Evolutionary conservation across 2,113 vertebrate genomes (phyloP).

Genomic region (Leptodactylus fuscus): DNA sequence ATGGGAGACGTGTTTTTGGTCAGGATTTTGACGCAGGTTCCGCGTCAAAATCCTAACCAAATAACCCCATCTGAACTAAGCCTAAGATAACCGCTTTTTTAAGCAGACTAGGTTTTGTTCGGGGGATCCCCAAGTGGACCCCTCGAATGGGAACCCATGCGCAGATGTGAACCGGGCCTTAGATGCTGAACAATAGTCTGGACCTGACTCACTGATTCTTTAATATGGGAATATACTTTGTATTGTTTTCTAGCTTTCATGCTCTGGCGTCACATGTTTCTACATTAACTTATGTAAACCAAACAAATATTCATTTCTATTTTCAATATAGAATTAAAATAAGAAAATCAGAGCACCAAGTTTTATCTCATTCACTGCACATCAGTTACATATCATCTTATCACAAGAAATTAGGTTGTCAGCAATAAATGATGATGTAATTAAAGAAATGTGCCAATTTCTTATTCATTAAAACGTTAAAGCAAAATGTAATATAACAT

Average conservation of each 20-base stretch:
- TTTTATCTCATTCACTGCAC: background rate
- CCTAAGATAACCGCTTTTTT: too few relatives aligned
- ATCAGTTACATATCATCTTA: background rate
- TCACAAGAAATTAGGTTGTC: background rate
- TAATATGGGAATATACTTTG: too few relatives aligned
- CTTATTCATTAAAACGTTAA: background rate
- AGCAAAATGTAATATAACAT: background rate
- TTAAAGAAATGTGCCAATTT: background rate
- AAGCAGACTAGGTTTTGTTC: too few relatives aligned
- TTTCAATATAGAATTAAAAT: background rate
- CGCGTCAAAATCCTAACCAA: too few relatives aligned
- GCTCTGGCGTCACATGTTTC: background rate
- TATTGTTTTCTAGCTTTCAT: background rate
- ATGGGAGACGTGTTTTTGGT: too few relatives aligned
- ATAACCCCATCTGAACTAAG: too few relatives aligned
- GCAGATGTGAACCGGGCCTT: too few relatives aligned
- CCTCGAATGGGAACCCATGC: too few relatives aligned
- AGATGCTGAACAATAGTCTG: too few relatives aligned
- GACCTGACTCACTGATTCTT: too few relatives aligned
- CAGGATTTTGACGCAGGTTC: too few relatives aligned
- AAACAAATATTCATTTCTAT: background rate
- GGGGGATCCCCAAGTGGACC: too few relatives aligned
- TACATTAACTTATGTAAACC: background rate
- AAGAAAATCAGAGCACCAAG: background rate
- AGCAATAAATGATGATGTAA: background rate